These are phyloP conservation scores for Henicopernis longicauda DNA, from an alignment of 2,113 vertebrate genomes.

Conservation along the genomic window DNA sequence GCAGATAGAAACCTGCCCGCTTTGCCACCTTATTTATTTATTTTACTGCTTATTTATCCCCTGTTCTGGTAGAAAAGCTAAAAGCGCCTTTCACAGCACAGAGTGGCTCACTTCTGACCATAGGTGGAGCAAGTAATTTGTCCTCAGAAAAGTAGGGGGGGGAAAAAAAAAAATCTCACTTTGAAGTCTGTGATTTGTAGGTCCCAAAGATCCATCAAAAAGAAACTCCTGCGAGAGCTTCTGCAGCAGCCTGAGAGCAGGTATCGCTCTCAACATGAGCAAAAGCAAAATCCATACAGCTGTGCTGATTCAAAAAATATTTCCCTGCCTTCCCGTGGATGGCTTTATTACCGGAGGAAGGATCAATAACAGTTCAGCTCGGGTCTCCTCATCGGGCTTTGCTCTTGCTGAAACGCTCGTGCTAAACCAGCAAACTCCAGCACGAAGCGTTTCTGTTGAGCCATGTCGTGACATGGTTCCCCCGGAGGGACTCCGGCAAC, in stretches of 20 bases:
- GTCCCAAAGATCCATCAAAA: neutral
- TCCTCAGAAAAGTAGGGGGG: neutral
- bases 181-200: neutral
- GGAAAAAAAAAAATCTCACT: neutral
- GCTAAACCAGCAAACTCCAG: neutral
- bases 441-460: accelerated
- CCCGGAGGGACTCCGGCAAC: no score
- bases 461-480: accelerated
- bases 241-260: neutral
- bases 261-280: accelerated
- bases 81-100: neutral
- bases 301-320: neutral
- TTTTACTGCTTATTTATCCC: neutral
- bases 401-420: neutral
- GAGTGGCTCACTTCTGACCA: neutral
- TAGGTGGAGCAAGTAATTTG: neutral
- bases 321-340: neutral
- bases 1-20: neutral
- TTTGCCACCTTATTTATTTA: neutral
- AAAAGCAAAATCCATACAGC: neutral
- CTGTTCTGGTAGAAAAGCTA: neutral
- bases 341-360: neutral
- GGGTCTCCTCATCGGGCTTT: neutral
- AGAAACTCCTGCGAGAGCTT: neutral
- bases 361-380: neutral